phyloP scores from a whole-genome alignment of 2,888 invertebrate genomes.

The Campopleginae sp. region DNA sequence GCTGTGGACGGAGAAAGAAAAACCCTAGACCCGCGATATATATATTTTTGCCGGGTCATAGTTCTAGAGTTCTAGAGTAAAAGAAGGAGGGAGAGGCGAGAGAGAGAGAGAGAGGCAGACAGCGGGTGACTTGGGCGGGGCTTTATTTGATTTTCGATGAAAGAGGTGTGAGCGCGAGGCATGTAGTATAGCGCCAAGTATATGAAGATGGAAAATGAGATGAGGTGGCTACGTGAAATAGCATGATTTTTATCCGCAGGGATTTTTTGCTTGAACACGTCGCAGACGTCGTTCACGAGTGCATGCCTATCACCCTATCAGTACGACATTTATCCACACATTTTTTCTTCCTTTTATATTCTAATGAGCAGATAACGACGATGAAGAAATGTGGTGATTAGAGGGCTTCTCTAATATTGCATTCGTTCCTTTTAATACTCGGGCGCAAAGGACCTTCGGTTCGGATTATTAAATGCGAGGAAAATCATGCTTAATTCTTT shows the following conservation, averaged over 20 bases:
- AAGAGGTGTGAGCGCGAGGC: neutral
- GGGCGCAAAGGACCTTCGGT: neutral
- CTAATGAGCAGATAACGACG: neutral
- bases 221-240: conserved; percentile 3
- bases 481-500: neutral
- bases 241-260: conserved; percentile 15
- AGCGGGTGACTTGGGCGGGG: conserved; percentile 2
- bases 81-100: neutral
- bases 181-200: neutral
- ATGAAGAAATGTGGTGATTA: conserved; percentile 3
- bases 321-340: neutral
- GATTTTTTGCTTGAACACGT: conserved; percentile 13
- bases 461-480: neutral
- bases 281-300: neutral
- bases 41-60: conserved; percentile 28
- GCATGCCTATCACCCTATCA: neutral
- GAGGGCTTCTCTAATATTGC: neutral
- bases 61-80: neutral
- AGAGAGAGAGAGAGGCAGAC: neutral
- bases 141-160: conserved; percentile 48
- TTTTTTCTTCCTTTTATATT: neutral
- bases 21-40: conserved; percentile 28
- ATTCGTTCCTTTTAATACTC: neutral
- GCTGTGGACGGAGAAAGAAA: conserved; percentile 10
- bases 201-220: conserved; percentile 13